phyloP scores from a whole-genome alignment of 2,888 invertebrate species.

The Tolmerus cingulatus region DNA sequence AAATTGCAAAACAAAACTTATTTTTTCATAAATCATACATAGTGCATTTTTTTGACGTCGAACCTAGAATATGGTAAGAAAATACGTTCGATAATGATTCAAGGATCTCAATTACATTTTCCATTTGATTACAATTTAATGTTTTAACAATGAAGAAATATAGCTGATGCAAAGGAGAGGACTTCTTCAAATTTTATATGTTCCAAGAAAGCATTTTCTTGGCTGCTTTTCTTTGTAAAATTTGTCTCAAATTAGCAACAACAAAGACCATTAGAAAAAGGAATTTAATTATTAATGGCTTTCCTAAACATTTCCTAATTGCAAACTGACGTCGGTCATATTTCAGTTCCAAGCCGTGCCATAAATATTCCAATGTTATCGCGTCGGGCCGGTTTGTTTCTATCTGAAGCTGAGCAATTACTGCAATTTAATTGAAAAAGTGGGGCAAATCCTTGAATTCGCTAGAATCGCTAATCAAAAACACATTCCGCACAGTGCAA shows the following conservation, averaged over 20 bases:
- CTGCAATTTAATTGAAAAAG: background rate
- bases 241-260: background rate
- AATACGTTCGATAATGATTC: too few species aligned
- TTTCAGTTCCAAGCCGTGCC: background rate
- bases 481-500: background rate
- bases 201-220: too few species aligned
- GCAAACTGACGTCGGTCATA: background rate
- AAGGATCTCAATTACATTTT: too few species aligned
- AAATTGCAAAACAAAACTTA: too few species aligned
- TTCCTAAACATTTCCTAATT: background rate
- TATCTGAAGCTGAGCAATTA: background rate
- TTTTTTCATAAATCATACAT: too few species aligned
- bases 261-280: background rate
- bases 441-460: background rate
- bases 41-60: too few species aligned
- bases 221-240: background rate
- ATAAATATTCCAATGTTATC: background rate
- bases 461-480: constrained; percentile 17
- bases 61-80: too few species aligned
- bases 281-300: background rate
- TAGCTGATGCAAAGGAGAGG: too few species aligned
- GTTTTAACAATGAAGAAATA: too few species aligned
- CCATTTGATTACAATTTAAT: too few species aligned
- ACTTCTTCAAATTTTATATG: too few species aligned
- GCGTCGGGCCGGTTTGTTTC: background rate